Percentiles rank a stretch among this genome's conserved stretches.
Conservation (phyloP, 1,140 invertebrate genomes). For the Phymorhynchus buccinoides region DNA sequence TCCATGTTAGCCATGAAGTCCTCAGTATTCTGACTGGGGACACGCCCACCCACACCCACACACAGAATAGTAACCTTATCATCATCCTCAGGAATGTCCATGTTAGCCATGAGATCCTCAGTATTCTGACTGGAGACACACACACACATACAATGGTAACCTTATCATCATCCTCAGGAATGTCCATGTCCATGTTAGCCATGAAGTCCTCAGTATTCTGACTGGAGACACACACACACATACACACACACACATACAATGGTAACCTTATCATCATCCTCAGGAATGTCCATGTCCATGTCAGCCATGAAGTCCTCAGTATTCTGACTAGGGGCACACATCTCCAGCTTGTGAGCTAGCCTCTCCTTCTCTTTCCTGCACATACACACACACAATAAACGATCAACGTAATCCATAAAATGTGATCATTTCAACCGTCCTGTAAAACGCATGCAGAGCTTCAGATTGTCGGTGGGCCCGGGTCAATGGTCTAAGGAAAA, state of each 20-base stretch:
- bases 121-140: slow-evolving; percentile 54
- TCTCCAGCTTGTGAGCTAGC: slow-evolving; percentile 57
- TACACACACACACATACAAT: no score
- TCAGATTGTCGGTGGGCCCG: no score
- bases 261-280: no score
- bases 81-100: not conserved
- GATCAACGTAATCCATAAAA: no score
- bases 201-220: slow-evolving; percentile 54
- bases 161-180: not conserved
- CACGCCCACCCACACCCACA: slow-evolving; percentile 14
- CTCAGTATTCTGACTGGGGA: slow-evolving; percentile 58
- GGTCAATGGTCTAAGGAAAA: no score
- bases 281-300: no score
- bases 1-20: slow-evolving; percentile 48
- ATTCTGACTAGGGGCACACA: no score
- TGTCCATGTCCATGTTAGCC: slow-evolving; percentile 39
- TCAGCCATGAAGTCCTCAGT: no score
- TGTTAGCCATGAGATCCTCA: slow-evolving; percentile 49
- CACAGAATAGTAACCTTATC: not conserved
- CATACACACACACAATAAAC: not conserved
- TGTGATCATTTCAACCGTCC: no score
- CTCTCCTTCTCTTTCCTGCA: slow-evolving; percentile 56
- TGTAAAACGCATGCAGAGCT: no score
- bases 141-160: no score
- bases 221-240: slow-evolving; percentile 55